These are phyloP conservation scores for Thryonomys swinderianus DNA, from an alignment of 2,113 vertebrate genomes.

Conservation along the genomic window DNA sequence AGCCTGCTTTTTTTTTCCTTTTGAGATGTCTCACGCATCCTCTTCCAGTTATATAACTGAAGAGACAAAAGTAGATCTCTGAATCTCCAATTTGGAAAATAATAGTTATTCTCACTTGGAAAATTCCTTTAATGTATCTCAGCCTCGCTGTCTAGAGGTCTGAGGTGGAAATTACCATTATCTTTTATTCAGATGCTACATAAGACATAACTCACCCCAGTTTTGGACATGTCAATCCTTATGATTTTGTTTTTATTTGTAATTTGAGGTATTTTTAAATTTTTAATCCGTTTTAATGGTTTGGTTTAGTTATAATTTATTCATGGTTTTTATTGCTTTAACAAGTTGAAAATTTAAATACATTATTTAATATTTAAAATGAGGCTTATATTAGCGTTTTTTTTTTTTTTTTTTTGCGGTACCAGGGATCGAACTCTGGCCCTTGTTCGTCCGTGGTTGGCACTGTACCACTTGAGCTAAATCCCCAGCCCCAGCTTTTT, in stretches of 20 bases:
- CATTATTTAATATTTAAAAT: not conserved
- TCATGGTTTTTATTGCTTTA: not conserved
- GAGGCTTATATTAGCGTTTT: not conserved
- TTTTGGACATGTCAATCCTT: not conserved
- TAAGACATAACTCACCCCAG: not conserved
- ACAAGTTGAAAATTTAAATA: not conserved
- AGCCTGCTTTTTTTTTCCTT: not conserved
- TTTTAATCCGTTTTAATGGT: not conserved
- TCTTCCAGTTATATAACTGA: not conserved
- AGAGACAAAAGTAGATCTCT: not conserved
- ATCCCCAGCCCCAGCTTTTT: not conserved
- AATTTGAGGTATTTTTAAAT: not conserved
- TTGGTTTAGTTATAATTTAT: not conserved
- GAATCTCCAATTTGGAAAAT: not conserved
- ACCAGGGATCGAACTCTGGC: no score
- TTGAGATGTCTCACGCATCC: not conserved
- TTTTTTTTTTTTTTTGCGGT: no score
- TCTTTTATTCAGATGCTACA: not conserved
- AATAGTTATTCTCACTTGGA: not conserved
- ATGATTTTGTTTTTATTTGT: not conserved
- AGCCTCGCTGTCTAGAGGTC: not conserved
- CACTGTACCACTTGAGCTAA: no score
- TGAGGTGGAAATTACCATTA: not conserved
- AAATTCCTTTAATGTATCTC: not conserved
- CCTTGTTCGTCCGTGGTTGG: no score